phyloP scores from a whole-genome alignment of 2,113 vertebrate genomes.

The Hystrix cristata region DNA sequence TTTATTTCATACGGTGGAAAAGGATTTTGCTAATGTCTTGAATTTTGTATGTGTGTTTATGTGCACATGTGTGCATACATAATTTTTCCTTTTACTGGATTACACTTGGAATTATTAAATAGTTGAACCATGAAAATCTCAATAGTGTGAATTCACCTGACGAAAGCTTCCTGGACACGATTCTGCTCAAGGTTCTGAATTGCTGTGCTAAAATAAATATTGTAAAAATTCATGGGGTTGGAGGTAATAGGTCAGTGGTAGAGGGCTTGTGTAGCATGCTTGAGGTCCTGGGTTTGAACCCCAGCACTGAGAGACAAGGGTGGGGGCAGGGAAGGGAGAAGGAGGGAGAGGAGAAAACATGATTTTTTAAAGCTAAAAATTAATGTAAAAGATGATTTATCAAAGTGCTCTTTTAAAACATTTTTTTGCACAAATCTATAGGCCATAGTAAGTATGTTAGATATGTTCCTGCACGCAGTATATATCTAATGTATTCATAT shows the following conservation, averaged over 20 bases:
- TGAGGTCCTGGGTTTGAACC: neutral
- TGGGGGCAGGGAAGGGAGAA: neutral
- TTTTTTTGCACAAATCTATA: neutral
- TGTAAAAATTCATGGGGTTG: neutral
- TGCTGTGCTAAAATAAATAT: slow-evolving; percentile 23
- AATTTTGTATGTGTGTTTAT: slow-evolving; percentile 25
- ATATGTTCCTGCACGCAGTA: neutral
- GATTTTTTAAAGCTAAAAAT: slow-evolving; percentile 31
- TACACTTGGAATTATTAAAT: slow-evolving; percentile 67
- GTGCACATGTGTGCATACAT: neutral
- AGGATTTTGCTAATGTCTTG: slow-evolving; percentile 49
- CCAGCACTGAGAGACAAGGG: neutral
- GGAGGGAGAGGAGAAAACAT: neutral
- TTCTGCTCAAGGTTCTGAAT: slow-evolving; percentile 35
- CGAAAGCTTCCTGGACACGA: slow-evolving; percentile 1
- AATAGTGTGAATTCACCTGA: slow-evolving; percentile 44
- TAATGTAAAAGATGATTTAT: slow-evolving; percentile 32
- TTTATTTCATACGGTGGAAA: slow-evolving; percentile 32
- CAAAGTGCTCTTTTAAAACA: slow-evolving; percentile 4
- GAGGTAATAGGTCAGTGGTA: neutral
- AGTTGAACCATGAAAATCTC: slow-evolving; percentile 58
- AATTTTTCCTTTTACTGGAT: neutral
- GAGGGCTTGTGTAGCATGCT: neutral
- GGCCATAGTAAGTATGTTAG: slow-evolving; percentile 36
- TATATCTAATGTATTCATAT: slow-evolving; percentile 21